Evolutionary conservation across 2,113 vertebrate species (phyloP), one percentile per base, ranked within the genome.

Genomic region (Fregetta grallaria): DNA sequence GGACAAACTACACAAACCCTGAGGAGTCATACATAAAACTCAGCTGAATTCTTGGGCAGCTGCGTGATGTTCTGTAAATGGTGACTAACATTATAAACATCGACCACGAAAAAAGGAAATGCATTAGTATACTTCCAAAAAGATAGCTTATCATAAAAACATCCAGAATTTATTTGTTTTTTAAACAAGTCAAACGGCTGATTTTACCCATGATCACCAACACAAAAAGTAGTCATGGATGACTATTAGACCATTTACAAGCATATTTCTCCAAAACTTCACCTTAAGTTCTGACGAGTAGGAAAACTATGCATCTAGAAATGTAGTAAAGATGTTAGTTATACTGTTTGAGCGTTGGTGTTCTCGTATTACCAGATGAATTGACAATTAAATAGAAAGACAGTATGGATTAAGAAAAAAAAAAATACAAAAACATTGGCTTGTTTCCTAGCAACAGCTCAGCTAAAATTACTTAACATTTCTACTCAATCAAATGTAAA

Each of bases 401-500:
- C 59, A 93, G 94, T 97, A 98, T 75, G 77, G 88, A 96, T 91
- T 97, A 96, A 97, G 90, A 61, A 20, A 78, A 97, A 98, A 92
- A 95, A 96, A 95, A 32, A 32, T 59, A 94, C 92, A 97, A 93
- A 97, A 97, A 97, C 98, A 98, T 97, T 97, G 98, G 97, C 96
- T 98, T 97, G 98, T 98, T 97, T 96, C 98, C 95, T 98, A 98
- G 98, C 98, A 98, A 98, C 98, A 94, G 95, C 72, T 90, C 83
- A 91, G 95, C 95, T 98, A 97, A 98, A 98, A 98, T 98, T 97
- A 98, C 95, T 98, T 98, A 98, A 98, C 97, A 97, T 63, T 96
- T 96, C 96, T 96, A 95, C 92, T 97, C 97, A 98, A 98, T 98
- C 97, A 98, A 96, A 98, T 98, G 97, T 97, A 98, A 98, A 98